phyloP scores from a whole-genome alignment of 2,113 vertebrate species.

The Triplophysa tibetana region DNA sequence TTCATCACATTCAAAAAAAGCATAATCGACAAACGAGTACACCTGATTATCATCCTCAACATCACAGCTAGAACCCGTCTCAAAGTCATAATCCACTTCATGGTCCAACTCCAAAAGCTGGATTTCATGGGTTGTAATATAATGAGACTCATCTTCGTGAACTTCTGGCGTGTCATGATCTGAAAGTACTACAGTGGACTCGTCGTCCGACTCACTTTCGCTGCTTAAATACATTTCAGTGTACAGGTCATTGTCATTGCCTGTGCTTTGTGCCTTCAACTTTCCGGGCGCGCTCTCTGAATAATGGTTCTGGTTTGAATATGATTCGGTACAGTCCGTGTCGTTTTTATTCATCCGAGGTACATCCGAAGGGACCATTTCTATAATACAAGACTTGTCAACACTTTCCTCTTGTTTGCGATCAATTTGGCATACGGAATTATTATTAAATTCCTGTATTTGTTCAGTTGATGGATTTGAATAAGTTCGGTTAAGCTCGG shows the following conservation, averaged over 20 bases:
- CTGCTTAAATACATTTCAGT: slow-evolving; percentile 55
- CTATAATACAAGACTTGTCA: slow-evolving; percentile 29
- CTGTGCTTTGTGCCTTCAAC: slow-evolving; percentile 56
- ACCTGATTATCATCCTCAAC: slow-evolving; percentile 84
- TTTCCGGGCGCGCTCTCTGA: slow-evolving; percentile 12
- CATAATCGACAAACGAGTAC: slow-evolving; percentile 88
- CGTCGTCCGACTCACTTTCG: slow-evolving; percentile 62
- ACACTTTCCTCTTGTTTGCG: neutral
- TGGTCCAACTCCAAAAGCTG: slow-evolving; percentile 90
- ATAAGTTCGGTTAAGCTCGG: neutral
- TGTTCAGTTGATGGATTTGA: slow-evolving; percentile 4
- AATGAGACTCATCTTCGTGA: slow-evolving; percentile 82
- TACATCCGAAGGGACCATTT: slow-evolving; percentile 40
- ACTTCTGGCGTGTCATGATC: slow-evolving; percentile 53
- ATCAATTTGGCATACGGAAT: neutral
- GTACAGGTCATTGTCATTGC: slow-evolving; percentile 62
- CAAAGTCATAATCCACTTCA: slow-evolving; percentile 79
- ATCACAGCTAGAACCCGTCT: slow-evolving; percentile 83
- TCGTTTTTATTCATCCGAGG: slow-evolving; percentile 22
- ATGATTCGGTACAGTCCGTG: slow-evolving; percentile 22
- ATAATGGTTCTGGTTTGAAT: neutral
- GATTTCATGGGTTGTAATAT: slow-evolving; percentile 94
- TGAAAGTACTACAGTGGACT: slow-evolving; percentile 60
- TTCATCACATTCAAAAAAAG: slow-evolving; percentile 81
- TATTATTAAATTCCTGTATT: neutral